Base-by-base conservation (phyloP, 1,140 invertebrate genomes). In the Ceratina australensis region DNA sequence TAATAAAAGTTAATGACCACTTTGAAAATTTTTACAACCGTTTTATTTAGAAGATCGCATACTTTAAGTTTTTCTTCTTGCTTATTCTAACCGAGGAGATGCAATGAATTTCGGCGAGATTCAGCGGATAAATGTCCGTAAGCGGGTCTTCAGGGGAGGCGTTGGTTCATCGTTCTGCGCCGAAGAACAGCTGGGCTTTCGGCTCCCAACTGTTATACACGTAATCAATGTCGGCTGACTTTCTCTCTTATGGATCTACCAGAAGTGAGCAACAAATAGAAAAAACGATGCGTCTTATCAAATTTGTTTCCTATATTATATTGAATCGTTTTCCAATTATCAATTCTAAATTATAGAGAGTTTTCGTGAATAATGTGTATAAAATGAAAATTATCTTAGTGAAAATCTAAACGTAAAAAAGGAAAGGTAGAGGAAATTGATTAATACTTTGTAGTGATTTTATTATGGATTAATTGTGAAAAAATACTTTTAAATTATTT, bases 141-240 rank as follows among this genome's bases (percentile, higher is more conserved):
- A 57, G 68, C 68, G 61, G 69, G n/a, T 50, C 72, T 72, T 64
- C 50, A 54, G 54, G 78, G 74, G 79, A 85, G 83, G 79, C 82
- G 83, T 81, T 76, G 83, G 82, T 85, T 79, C 83, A 84, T 78
- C 82, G 71, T 20, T 84, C 79, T 71, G 78, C 52, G 26, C 82
- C 72, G 79, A 84, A 79, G 76, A 85, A 85, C 84, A 85, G 76
- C 84, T 78, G 83, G 64, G 57, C 83, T 83, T 85, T 85, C 85
- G 86, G 76, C 84, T 86, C 75, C 80, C 84, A 85, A 87, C 85
- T 86, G 84, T 64, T 78, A 60, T 78, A 83, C 76, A 85, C 76
- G 84, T 87, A 88, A 89, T 89, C 83, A 85, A 89, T 84, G 87
- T 88, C 79, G 84, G 86, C 81, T 80, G 76, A 83, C 85, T 87